phyloP scores from a whole-genome alignment of 2,797 vertebrate species.

The Yasuhikotakia modesta region DNA sequence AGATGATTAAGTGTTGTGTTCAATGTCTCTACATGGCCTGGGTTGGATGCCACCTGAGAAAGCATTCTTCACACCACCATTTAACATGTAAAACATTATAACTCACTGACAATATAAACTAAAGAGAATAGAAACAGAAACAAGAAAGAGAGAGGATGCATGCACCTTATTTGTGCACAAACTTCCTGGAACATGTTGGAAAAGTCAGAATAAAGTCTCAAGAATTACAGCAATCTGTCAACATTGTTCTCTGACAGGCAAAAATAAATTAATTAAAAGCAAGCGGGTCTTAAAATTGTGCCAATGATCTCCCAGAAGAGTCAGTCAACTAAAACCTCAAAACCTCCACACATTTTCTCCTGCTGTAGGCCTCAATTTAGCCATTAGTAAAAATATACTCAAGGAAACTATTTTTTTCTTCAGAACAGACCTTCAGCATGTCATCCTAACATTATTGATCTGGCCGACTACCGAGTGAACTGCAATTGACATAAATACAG shows the following conservation, averaged over 20 bases:
- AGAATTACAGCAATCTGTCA: constrained; percentile 29
- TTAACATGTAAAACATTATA: background rate
- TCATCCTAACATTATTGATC: constrained; percentile 67
- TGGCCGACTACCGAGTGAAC: constrained; percentile 16
- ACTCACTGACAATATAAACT: background rate
- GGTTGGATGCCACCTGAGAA: too few relatives aligned
- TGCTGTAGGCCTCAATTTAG: constrained; percentile 32
- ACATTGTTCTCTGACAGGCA: constrained; percentile 14
- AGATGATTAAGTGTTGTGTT: constrained; percentile 39
- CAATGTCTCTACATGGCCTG: constrained; percentile 46
- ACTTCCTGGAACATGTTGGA: constrained; percentile 1
- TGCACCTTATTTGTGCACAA: constrained; percentile 9
- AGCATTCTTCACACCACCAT: background rate
- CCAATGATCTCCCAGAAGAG: constrained; percentile 44
- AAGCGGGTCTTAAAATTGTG: constrained; percentile 19
- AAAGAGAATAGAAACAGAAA: background rate
- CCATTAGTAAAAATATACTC: constrained; percentile 36
- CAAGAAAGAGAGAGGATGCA: too few relatives aligned
- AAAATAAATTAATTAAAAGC: constrained; percentile 11
- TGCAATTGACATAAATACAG: background rate
- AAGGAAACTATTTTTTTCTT: constrained; percentile 40
- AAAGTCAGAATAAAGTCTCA: constrained; percentile 13
- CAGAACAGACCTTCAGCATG: constrained; percentile 55
- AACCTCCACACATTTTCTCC: constrained; percentile 35
- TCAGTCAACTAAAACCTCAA: constrained; percentile 29